Base-by-base conservation (phyloP, 2,888 invertebrate species). In the Oligia strigilis region DNA sequence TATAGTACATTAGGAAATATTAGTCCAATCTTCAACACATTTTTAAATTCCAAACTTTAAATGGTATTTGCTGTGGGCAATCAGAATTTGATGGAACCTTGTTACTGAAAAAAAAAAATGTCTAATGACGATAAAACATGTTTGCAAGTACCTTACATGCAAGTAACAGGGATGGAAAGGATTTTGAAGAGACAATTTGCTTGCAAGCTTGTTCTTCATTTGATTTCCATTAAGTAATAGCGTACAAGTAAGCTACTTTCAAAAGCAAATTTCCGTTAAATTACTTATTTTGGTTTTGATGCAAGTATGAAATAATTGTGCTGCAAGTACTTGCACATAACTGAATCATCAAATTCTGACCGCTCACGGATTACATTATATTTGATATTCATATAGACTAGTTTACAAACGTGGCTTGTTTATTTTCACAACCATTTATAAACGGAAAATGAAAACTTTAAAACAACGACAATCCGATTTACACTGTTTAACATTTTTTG, bases 341-440 rank as follows among this genome's bases (percentile, higher is more conserved):
- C 23, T 9, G 23, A 3, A 11, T 58, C 58, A 70, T 55, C 19
- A 76, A 74, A 83, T 60, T 83, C 46, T 72, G 84, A 67, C 40
- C 29, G 5, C 40, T 8, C 19, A 64, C 49, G 29, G 65, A 72
- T 77, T 67, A 87, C 74, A 83, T 67, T 71, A 84, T 84, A 90
- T 84, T 29, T 84, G 86, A 82, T 90, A 89, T 82, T 71, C 60
- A 90, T 90, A 88, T 19, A 72, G 80, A 81, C 88, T 90, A 90
- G 83, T 80, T 81, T 90, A 90, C 79, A 84, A 84, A 82, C 67
- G 70, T 87, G 89, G 80, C 76, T 84, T 81, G 75, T 86, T 91
- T 91, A 91, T 90, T 91, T 82, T 95, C 95, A 95, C 95, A 95
- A 95, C 95, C 95, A 93, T 94, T 92, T 90, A 92, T 87, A 90